phyloP scores from a whole-genome alignment of 2,797 vertebrate genomes.

The Avahi laniger region DNA sequence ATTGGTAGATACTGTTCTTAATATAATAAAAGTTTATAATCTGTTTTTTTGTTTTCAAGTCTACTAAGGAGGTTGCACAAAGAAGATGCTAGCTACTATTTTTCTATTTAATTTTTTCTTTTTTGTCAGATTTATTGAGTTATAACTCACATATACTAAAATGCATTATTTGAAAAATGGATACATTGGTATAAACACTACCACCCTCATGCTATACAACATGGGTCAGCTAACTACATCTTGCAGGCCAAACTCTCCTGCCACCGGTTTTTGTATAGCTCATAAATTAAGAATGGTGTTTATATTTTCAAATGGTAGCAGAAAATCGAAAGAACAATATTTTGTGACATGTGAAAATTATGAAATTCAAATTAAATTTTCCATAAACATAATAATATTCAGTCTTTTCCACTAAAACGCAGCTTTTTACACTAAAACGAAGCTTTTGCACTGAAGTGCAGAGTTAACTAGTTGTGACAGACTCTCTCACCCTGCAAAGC shows the following conservation, averaged over 20 bases:
- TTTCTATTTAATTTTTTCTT: neutral
- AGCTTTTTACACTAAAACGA: neutral
- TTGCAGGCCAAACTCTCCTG: neutral
- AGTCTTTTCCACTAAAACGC: neutral
- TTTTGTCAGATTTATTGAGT: conserved; percentile 2
- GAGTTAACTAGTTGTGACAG: neutral
- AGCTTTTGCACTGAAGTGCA: neutral
- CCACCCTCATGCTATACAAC: neutral
- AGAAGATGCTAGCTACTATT: neutral
- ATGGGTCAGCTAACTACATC: neutral
- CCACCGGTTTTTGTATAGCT: neutral
- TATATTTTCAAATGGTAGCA: conserved; percentile 26
- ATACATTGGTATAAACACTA: neutral
- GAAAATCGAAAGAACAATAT: neutral
- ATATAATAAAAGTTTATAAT: conserved; percentile 9
- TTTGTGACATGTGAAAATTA: neutral
- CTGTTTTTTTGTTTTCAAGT: conserved; percentile 7
- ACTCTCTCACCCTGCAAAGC: neutral
- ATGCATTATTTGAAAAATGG: neutral
- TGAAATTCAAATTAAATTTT: neutral
- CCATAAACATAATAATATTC: neutral
- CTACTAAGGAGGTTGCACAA: neutral
- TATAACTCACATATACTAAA: neutral
- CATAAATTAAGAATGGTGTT: neutral
- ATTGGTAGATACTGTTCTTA: conserved; percentile 36